Percentiles rank a stretch among this genome's conserved stretches.
phyloP scores from a whole-genome alignment of 2,888 invertebrate species.

The Dolichomitus sp. region DNA sequence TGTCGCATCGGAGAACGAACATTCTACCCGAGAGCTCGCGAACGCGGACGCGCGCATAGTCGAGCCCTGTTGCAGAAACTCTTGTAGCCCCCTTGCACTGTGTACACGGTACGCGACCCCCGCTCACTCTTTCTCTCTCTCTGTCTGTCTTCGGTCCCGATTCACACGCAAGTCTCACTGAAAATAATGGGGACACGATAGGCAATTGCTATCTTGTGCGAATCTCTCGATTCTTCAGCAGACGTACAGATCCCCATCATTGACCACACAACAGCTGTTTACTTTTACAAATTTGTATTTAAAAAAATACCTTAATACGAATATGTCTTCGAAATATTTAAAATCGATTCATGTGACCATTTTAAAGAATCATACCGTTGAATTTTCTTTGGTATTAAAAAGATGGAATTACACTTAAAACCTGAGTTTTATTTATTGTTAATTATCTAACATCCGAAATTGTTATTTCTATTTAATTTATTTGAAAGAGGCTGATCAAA shows the following conservation, averaged over 20 bases:
- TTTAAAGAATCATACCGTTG: too few relatives aligned
- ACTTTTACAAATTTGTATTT: background rate
- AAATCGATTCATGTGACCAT: too few relatives aligned
- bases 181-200: slow-evolving; percentile 61
- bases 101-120: slow-evolving; percentile 50
- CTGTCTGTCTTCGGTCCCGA: slow-evolving; percentile 38
- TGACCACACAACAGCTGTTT: background rate
- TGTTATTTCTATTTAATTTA: too few relatives aligned
- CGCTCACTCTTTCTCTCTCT: slow-evolving; percentile 16
- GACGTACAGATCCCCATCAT: background rate
- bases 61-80: slow-evolving; percentile 47
- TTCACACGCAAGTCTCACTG: slow-evolving; percentile 57
- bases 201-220: slow-evolving; percentile 44
- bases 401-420: too few relatives aligned
- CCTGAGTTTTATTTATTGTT: too few relatives aligned
- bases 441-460: too few relatives aligned
- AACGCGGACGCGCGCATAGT: background rate
- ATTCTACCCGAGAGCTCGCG: slow-evolving; percentile 51
- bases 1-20: slow-evolving; percentile 76
- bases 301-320: background rate
- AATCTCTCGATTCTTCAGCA: slow-evolving; percentile 16
- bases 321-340: too few relatives aligned
- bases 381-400: too few relatives aligned
- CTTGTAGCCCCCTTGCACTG: slow-evolving; percentile 36
- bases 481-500: too few relatives aligned